Evolutionary conservation across 1,140 invertebrate species (phyloP), one percentile per base, ranked within the genome.

Genomic region (Ectropis grisescens): DNA sequence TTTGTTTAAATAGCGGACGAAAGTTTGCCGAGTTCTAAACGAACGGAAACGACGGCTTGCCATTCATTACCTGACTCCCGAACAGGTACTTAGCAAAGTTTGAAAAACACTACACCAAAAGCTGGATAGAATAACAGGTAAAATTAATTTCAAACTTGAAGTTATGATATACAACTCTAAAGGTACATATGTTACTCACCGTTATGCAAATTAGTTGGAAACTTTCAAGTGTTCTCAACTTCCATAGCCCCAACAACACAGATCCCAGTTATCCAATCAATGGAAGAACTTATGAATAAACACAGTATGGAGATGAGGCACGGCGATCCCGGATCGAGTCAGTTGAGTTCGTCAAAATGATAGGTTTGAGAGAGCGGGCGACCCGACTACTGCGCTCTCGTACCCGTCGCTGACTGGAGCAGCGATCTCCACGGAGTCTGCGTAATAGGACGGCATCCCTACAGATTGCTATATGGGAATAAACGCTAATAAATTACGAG

Each of bases 401-500:
- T 60, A 72, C 65, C 52, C 58, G 58, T 47, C 64, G 53, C 69
- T 64, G 51, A 81, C 72, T 81, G 69, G 65, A 67, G 57, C 66
- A 61, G 61, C 52, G 64, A 68, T 74, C 70, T 68, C 59, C 30
- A 53, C 68, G 76, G 76, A 81, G 76, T 81, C 76, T 81, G 76
- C 76, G 76, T 81, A 80, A 69, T 75, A 58, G 74, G 48, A 67
- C 68, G 58, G 52, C 56, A 72, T 78, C 74, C 67, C 65, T 74
- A 74, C 72, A 80, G 68, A 80, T 76, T 78, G 72, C 62, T 76
- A 57, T 76, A 72, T 71, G 69, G 64, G 75, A 75, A 81, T 81
- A 78, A 80, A 65, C 65, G 68, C 64, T 80, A 74, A 78, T 80
- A 80, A 78, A 80, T 80, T 80, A 80, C 70, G 57, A 57, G 69